Conservation (phyloP, 2,888 invertebrate species). For the Leucoptera coffeella region DNA sequence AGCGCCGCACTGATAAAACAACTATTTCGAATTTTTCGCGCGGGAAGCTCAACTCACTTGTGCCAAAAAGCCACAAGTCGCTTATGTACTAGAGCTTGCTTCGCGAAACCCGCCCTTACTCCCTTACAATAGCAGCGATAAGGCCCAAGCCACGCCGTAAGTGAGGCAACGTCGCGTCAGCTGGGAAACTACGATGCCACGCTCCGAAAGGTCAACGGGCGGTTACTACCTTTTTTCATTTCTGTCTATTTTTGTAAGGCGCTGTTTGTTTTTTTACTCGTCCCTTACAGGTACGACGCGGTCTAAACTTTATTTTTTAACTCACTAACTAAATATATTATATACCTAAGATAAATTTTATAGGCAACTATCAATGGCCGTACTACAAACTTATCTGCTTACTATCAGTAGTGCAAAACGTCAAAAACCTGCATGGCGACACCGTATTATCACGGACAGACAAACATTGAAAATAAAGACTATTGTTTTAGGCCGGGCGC, state of each 20-base stretch:
- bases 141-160: conserved; percentile 23
- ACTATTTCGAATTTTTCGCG: conserved; percentile 51
- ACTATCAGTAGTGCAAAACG: too few relatives aligned
- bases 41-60: conserved; percentile 33
- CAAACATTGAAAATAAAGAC: conserved; percentile 21
- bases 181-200: conserved; percentile 43
- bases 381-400: too few relatives aligned
- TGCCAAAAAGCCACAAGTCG: conserved; percentile 33
- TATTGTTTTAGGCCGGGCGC: conserved; percentile 43
- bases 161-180: conserved; percentile 49
- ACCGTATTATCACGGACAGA: too few relatives aligned
- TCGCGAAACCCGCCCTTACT: conserved; percentile 17
- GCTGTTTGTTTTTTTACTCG: too few relatives aligned
- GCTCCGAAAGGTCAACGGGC: conserved; percentile 42
- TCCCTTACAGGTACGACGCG: too few relatives aligned
- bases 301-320: too few relatives aligned
- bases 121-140: conserved; percentile 30
- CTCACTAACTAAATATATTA: too few relatives aligned
- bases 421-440: too few relatives aligned
- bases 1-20: conserved; percentile 39
- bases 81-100: conserved; percentile 29
- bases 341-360: too few relatives aligned
- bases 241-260: conserved; percentile 1
- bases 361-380: too few relatives aligned
- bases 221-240: conserved; percentile 39